A percentile compares a stretch with the other conserved stretches of the same genome.
phyloP scores from a whole-genome alignment of 2,797 vertebrate species.

The Glyptemys insculpta region DNA sequence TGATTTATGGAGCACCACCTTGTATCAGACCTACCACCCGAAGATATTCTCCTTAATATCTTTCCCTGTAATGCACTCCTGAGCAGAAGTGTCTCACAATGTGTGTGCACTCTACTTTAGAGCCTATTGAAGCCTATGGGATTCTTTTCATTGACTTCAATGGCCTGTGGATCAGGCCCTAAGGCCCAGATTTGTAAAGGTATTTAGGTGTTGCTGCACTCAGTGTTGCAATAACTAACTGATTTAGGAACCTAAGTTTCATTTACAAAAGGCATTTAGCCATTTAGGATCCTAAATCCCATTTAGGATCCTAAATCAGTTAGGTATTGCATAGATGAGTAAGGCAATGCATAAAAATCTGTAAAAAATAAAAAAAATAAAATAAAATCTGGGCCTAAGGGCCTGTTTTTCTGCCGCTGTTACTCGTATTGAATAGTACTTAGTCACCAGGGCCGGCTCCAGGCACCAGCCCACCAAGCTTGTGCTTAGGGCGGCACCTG shows the following conservation, averaged over 20 bases:
- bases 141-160: background rate
- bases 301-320: background rate
- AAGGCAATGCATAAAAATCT: background rate
- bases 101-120: background rate
- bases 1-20: too few species aligned
- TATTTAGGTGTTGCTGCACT: background rate
- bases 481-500: too few species aligned
- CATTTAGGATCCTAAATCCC: background rate
- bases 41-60: background rate
- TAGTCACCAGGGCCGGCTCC: too few species aligned
- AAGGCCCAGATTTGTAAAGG: background rate
- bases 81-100: background rate
- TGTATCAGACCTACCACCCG: accelerated
- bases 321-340: background rate
- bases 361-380: background rate
- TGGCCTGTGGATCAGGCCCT: background rate
- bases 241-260: background rate
- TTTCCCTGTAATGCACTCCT: background rate
- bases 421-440: background rate
- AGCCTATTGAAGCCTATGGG: background rate
- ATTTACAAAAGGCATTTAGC: background rate
- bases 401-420: background rate
- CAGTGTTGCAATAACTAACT: background rate
- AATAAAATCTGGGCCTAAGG: background rate
- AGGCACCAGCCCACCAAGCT: too few species aligned